These are phyloP conservation scores for Cariama cristata DNA, from an alignment of 2,113 vertebrate genomes.

Conservation along the genomic window DNA sequence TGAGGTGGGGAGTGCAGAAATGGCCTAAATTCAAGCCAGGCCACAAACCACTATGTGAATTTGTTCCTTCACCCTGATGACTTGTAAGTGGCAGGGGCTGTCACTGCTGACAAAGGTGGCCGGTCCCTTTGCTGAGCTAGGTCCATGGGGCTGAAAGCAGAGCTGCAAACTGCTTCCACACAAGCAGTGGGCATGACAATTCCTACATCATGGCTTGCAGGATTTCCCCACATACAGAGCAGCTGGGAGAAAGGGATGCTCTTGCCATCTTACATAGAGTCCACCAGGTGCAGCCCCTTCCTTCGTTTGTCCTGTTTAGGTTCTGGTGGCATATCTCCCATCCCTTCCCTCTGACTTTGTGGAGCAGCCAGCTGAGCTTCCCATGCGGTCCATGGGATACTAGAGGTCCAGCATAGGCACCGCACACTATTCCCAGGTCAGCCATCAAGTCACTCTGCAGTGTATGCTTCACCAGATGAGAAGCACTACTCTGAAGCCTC, in stretches of 20 bases:
- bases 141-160: neutral
- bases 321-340: neutral
- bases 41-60: neutral
- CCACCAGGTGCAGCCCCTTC: neutral
- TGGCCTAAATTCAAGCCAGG: neutral
- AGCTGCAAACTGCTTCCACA: neutral
- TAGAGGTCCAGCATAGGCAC: neutral
- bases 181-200: neutral
- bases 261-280: neutral
- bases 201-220: neutral
- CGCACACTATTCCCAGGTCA: neutral
- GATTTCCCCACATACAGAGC: neutral
- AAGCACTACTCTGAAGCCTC: neutral
- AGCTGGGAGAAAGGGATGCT: neutral
- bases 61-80: neutral
- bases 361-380: neutral
- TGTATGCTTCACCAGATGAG: neutral
- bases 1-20: neutral
- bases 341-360: neutral
- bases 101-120: neutral
- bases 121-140: neutral
- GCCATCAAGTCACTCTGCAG: neutral
- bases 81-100: neutral
- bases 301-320: neutral
- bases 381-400: neutral